A percentile compares a stretch with the other conserved stretches of the same genome.
Evolutionary conservation across 2,113 vertebrate species (phyloP).

Genomic region (Macaca fascicularis): DNA sequence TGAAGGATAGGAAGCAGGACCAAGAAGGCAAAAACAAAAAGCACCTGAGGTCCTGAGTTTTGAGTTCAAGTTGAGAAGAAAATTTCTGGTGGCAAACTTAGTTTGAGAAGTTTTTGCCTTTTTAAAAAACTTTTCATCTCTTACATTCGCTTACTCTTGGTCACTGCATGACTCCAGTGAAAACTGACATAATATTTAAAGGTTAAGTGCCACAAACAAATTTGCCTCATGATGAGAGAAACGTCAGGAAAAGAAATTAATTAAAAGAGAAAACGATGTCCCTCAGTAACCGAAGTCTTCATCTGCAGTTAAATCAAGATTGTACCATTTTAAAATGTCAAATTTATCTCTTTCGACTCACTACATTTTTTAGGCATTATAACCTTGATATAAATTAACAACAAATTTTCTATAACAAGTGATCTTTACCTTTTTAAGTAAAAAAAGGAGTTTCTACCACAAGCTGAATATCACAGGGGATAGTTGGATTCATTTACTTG

Average conservation of each 20-base stretch:
- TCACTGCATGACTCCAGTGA: constrained; percentile 59
- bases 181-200: constrained; percentile 75
- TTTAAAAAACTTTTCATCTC: background rate
- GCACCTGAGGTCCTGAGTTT: background rate
- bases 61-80: background rate
- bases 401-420: constrained; percentile 10
- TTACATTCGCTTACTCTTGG: constrained; percentile 51
- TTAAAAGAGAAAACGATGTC: constrained; percentile 64
- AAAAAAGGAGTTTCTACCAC: constrained; percentile 24
- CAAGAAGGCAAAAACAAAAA: background rate
- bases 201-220: constrained; percentile 78
- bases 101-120: background rate
- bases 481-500: background rate
- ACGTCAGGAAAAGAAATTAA: constrained; percentile 77
- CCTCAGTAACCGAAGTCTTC: constrained; percentile 62
- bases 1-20: background rate
- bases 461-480: background rate
- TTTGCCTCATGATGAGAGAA: constrained; percentile 77
- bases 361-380: constrained; percentile 10
- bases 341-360: constrained; percentile 41
- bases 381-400: constrained; percentile 41
- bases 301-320: constrained; percentile 65
- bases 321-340: constrained; percentile 72
- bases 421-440: constrained; percentile 38
- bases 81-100: background rate